Conservation (phyloP, 92 coral and sea anemone genomes). For the Palythoa caribaeorum region DNA sequence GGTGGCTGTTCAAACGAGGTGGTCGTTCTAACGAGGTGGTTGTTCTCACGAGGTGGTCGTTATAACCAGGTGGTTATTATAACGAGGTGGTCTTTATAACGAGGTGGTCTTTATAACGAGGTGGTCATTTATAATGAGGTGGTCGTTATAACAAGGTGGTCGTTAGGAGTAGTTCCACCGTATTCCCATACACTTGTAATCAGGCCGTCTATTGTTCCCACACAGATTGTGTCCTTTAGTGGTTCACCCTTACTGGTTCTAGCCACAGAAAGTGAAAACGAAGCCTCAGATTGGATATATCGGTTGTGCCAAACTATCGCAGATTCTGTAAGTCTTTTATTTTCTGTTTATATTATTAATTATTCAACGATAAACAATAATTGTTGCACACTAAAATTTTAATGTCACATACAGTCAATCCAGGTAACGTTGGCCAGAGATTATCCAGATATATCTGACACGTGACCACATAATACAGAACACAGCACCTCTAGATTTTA, state of each 20-base stretch:
- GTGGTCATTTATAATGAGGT: no score
- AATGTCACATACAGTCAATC: background rate
- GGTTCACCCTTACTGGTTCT: slow-evolving; percentile 54
- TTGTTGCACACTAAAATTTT: background rate
- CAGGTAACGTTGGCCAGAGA: no score
- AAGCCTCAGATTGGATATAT: slow-evolving; percentile 66
- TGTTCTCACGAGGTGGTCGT: no score
- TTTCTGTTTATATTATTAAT: background rate
- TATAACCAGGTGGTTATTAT: no score
- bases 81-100: no score
- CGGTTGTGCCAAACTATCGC: slow-evolving; percentile 65
- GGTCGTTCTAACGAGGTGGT: no score
- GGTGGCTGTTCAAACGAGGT: no score
- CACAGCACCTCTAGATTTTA: no score
- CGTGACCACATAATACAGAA: no score
- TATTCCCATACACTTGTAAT: background rate
- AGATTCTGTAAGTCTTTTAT: slow-evolving; percentile 48
- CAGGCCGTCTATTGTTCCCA: slow-evolving; percentile 4
- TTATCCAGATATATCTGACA: no score
- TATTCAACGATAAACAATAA: background rate
- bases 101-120: no score
- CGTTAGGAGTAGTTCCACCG: background rate
- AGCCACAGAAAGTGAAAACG: slow-evolving; percentile 52
- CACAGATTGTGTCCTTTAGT: slow-evolving; percentile 59
- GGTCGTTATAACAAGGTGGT: no score